Evolutionary conservation across 2,797 vertebrate species (phyloP).

Genomic region (Nannoperca obscura): DNA sequence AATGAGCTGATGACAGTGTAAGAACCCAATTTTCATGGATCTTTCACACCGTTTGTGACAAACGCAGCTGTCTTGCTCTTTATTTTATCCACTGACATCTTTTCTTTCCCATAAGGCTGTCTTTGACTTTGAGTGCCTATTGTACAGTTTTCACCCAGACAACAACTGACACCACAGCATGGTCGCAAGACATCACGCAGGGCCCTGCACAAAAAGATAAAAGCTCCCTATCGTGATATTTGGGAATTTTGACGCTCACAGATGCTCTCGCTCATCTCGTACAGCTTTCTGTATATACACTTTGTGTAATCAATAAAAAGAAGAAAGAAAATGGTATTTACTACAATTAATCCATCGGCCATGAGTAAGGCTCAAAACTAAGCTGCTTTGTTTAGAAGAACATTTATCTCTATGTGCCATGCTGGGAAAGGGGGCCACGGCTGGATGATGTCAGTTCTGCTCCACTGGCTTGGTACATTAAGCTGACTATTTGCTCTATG

Average conservation of each 20-base stretch:
- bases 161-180: conserved; percentile 68
- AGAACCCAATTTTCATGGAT: conserved; percentile 32
- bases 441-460: conserved; percentile 78
- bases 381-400: conserved; percentile 65
- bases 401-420: conserved; percentile 75
- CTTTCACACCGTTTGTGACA: conserved; percentile 64
- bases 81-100: conserved; percentile 45
- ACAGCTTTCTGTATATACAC: conserved; percentile 15
- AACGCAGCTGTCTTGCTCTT: conserved; percentile 65
- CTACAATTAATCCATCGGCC: conserved; percentile 64
- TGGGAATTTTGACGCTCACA: conserved; percentile 10
- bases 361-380: conserved; percentile 52
- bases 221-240: conserved; percentile 29
- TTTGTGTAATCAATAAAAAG: conserved; percentile 43
- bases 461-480: conserved; percentile 77
- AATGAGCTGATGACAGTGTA: conserved; percentile 40
- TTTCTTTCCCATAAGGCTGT: conserved; percentile 63
- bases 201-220: conserved; percentile 30
- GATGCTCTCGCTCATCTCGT: background rate
- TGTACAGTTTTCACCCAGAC: conserved; percentile 46
- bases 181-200: conserved; percentile 43
- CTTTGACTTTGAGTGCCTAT: conserved; percentile 75
- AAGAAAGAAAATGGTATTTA: conserved; percentile 54
- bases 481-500: conserved; percentile 72
- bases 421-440: conserved; percentile 51